Evolutionary conservation across 2,797 vertebrate species (phyloP).

Genomic region (Sebastes iracundus): DNA sequence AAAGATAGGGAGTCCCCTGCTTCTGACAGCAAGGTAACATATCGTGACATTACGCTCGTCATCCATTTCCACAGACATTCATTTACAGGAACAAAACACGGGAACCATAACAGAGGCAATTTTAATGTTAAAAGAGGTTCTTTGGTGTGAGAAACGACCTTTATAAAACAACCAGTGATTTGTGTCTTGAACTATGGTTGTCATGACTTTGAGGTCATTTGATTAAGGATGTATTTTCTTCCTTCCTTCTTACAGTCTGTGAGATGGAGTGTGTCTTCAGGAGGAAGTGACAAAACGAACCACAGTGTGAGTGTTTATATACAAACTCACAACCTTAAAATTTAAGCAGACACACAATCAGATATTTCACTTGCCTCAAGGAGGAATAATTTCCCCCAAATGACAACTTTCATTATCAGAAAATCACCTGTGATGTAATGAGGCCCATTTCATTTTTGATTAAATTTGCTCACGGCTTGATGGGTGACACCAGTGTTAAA

Average conservation of each 20-base stretch:
- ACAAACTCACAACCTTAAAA: constrained; percentile 69
- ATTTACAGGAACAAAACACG: constrained; percentile 11
- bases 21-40: constrained; percentile 92
- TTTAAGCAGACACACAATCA: constrained; percentile 51
- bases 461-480: constrained; percentile 29
- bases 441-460: constrained; percentile 56
- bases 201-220: constrained; percentile 57
- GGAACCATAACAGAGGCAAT: constrained; percentile 36
- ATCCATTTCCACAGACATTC: constrained; percentile 35
- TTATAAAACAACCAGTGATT: constrained; percentile 30
- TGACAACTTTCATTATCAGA: constrained; percentile 44
- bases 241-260: constrained; percentile 83
- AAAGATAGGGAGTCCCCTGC: constrained; percentile 95
- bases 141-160: constrained; percentile 39
- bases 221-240: constrained; percentile 76
- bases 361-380: constrained; percentile 58
- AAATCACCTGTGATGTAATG: constrained; percentile 43
- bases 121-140: constrained; percentile 2
- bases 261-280: constrained; percentile 88
- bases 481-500: constrained; percentile 51
- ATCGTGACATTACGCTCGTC: not conserved
- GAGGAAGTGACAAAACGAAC: constrained; percentile 90
- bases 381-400: constrained; percentile 48
- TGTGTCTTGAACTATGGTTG: constrained; percentile 52
- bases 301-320: constrained; percentile 85